Percentiles rank a stretch among this genome's conserved stretches.
Conservation (phyloP, 2,113 vertebrate species). For the Zingel zingel region DNA sequence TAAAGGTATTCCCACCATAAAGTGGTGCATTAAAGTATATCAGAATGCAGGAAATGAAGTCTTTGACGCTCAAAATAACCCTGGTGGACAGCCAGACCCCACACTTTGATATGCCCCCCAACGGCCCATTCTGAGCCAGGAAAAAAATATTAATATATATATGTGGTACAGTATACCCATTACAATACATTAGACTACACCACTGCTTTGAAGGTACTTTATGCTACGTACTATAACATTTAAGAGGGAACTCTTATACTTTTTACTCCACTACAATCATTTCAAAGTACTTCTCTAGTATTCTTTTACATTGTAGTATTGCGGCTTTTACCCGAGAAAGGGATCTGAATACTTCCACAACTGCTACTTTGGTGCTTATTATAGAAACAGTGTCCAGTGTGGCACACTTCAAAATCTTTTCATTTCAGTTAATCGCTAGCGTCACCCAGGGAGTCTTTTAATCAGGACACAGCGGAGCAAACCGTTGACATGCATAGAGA, state of each 20-base stretch:
- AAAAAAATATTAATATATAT: no score
- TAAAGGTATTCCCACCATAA: no score
- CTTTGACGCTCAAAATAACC: no score
- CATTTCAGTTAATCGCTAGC: background rate
- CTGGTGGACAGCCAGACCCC: no score
- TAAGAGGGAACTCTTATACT: background rate
- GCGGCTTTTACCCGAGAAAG: background rate
- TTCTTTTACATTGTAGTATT: background rate
- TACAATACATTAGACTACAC: no score
- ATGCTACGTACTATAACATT: background rate
- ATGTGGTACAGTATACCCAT: no score
- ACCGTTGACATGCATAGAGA: background rate
- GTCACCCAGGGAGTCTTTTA: background rate
- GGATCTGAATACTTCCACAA: background rate
- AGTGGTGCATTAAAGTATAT: no score
- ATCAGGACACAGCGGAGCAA: background rate
- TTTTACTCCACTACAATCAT: background rate
- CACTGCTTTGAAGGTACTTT: no score
- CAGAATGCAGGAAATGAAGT: no score
- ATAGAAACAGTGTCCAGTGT: background rate
- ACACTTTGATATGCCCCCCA: no score
- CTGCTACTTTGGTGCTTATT: background rate
- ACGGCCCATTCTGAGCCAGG: no score
- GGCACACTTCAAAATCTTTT: slow-evolving; percentile 9
- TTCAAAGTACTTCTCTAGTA: background rate